Percentiles rank a stretch among this genome's conserved stretches.
Evolutionary conservation across 2,113 vertebrate genomes (phyloP).

Genomic region (Sphyrna mokarran): DNA sequence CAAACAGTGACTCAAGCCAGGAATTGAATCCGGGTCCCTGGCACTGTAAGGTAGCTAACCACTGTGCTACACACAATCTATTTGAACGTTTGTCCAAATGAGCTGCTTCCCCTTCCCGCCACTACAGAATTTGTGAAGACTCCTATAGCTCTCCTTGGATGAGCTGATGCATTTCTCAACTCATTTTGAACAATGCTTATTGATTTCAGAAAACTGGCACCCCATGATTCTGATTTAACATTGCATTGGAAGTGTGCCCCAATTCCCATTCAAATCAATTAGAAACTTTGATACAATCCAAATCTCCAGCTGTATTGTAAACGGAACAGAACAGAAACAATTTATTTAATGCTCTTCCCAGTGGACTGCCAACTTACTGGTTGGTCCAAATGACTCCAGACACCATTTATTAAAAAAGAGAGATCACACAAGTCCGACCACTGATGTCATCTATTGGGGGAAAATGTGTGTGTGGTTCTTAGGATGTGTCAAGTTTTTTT

Average conservation of each 20-base stretch:
- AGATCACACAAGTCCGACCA: background rate
- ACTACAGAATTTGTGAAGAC: background rate
- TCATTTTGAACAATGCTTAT: background rate
- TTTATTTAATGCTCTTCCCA: constrained; percentile 35
- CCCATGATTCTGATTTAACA: background rate
- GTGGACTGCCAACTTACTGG: constrained; percentile 19
- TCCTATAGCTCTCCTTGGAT: background rate
- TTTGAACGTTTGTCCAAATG: background rate
- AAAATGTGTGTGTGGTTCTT: background rate
- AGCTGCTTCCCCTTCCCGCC: background rate
- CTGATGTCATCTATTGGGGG: constrained; percentile 35
- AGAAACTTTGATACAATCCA: background rate
- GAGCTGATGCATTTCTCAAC: background rate
- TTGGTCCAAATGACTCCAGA: constrained; percentile 31
- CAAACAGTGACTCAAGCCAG: no score
- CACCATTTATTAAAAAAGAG: constrained; percentile 17
- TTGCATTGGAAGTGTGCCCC: background rate
- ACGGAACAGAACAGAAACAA: constrained; percentile 37
- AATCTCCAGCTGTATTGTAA: constrained; percentile 11
- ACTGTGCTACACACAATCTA: no score
- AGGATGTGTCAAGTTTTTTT: background rate
- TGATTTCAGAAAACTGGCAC: background rate
- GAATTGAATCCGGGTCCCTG: no score
- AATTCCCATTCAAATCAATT: background rate
- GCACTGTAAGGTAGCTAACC: no score